These are phyloP conservation scores for Bos indicus DNA, from an alignment of 2,113 vertebrate species.

Conservation along the genomic window DNA sequence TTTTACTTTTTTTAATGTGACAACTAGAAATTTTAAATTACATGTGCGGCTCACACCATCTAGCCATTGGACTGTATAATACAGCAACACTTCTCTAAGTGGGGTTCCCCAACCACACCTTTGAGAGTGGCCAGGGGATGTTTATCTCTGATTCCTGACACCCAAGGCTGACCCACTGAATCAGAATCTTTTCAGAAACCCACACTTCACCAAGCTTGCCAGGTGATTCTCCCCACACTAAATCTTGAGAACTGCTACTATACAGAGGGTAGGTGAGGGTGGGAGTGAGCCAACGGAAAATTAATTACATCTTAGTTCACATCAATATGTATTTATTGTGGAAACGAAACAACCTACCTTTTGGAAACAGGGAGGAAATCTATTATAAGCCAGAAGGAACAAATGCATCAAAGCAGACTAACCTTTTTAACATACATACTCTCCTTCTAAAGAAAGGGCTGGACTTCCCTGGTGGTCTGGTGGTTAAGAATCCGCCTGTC, in stretches of 20 bases:
- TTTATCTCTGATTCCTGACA: not conserved
- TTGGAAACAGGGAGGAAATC: not conserved
- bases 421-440: not conserved
- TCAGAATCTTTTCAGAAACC: not conserved
- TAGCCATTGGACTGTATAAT: not conserved
- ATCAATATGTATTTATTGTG: not conserved
- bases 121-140: no score
- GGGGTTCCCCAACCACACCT: not conserved
- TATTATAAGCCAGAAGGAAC: not conserved
- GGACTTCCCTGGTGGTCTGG: not conserved
- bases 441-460: not conserved
- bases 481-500: not conserved
- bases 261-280: not conserved
- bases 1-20: not conserved
- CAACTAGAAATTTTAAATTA: not conserved
- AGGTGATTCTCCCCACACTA: not conserved
- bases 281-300: not conserved
- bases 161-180: not conserved
- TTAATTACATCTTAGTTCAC: not conserved
- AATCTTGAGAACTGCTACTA: no score
- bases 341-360: not conserved
- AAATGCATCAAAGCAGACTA: not conserved
- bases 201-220: not conserved
- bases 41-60: not conserved
- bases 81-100: not conserved